phyloP scores from a whole-genome alignment of 2,888 invertebrate species.

The Nymphalis urticae region DNA sequence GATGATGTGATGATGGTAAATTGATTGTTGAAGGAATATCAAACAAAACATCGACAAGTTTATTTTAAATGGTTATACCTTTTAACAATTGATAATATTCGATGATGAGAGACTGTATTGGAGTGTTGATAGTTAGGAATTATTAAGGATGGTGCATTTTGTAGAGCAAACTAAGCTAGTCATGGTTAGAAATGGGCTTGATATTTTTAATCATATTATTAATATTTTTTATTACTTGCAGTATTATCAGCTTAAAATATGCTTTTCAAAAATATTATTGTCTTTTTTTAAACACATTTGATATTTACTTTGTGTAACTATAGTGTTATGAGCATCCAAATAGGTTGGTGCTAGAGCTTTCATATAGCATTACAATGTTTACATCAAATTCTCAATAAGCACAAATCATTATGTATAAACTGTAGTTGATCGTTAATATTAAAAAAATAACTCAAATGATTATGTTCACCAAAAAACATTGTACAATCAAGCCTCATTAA shows the following conservation, averaged over 20 bases:
- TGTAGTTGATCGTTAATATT: constrained; percentile 16
- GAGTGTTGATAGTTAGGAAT: constrained; percentile 39
- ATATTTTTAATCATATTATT: constrained; percentile 26
- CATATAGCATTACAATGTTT: constrained; percentile 55
- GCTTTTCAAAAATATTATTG: constrained; percentile 48
- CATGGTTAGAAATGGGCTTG: constrained; percentile 49
- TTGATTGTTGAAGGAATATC: constrained; percentile 10
- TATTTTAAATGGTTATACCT: constrained; percentile 1
- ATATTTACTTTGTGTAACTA: neutral
- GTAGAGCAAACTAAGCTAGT: constrained; percentile 63
- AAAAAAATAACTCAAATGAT: neutral
- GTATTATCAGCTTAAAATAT: constrained; percentile 41
- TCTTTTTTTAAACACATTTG: constrained; percentile 2
- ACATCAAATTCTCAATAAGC: constrained; percentile 50
- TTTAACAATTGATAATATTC: constrained; percentile 1
- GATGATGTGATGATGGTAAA: constrained; percentile 25
- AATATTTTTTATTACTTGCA: constrained; percentile 27
- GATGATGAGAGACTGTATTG: constrained; percentile 20
- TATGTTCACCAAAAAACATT: constrained; percentile 51
- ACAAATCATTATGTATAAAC: constrained; percentile 45
- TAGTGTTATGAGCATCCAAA: constrained; percentile 42
- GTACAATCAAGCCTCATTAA: constrained; percentile 39
- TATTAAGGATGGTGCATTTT: constrained; percentile 50
- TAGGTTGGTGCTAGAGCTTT: constrained; percentile 71
- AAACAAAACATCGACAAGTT: neutral